phyloP scores from a whole-genome alignment of 1,140 invertebrate genomes.

The Diorhabda sublineata region DNA sequence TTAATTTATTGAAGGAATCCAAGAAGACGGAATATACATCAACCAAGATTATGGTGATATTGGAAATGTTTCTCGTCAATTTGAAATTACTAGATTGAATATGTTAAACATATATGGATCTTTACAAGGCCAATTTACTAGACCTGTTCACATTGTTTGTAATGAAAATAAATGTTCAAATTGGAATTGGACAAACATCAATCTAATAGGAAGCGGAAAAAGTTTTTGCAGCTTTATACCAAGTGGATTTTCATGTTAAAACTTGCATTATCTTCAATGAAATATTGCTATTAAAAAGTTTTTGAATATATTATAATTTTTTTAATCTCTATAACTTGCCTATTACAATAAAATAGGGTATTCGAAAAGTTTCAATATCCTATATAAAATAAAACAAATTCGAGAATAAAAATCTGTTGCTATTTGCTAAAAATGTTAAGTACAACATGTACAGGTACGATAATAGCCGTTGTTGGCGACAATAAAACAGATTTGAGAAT shows the following conservation, averaged over 20 bases:
- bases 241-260: slow-evolving; percentile 18
- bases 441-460: too few species aligned
- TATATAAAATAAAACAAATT: too few species aligned
- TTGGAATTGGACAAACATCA: slow-evolving; percentile 19
- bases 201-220: slow-evolving; percentile 11
- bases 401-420: too few species aligned
- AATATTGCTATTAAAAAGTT: too few species aligned
- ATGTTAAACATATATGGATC: slow-evolving; percentile 12
- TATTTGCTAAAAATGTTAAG: too few species aligned
- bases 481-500: too few species aligned
- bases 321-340: too few species aligned
- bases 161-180: slow-evolving; percentile 18
- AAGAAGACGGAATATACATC: background rate
- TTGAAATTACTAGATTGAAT: slow-evolving; percentile 22
- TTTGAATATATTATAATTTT: too few species aligned
- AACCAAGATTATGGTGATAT: slow-evolving; percentile 1
- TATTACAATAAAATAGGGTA: too few species aligned
- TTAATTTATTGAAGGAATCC: background rate
- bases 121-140: slow-evolving; percentile 15
- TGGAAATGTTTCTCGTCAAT: slow-evolving; percentile 14
- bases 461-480: too few species aligned
- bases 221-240: slow-evolving; percentile 11
- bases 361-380: too few species aligned
- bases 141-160: slow-evolving; percentile 18
- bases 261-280: too few species aligned